Evolutionary conservation across 1,140 invertebrate genomes (phyloP), one percentile per base, ranked within the genome.

Genomic region (Aphaenogaster rudis): DNA sequence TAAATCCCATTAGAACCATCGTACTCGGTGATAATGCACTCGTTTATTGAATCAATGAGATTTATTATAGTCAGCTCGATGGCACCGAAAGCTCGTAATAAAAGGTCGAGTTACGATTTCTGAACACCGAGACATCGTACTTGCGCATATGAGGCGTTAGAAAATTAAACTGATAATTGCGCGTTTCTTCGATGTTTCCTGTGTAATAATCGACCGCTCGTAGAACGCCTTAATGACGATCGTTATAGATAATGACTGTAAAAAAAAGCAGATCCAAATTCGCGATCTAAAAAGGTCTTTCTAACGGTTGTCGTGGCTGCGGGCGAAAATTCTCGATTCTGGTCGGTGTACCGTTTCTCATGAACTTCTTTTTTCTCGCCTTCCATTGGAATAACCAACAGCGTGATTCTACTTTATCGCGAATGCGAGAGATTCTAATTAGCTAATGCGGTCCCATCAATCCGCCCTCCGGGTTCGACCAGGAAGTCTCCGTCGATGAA

Each of bases 281-380:
- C 54, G 84, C 87, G 66, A 86, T 86, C 66, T 72, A 50, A 79
- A 86, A 86, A 48, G n/a, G 11, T 21, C 9, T 17, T 71, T 86
- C 88, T 90, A 89, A 90, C 89, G 88, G 87, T 90, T 36, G 17
- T 15, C 11, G 52, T 87, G 28, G 84, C 89, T 89, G 66, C 74
- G 67, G 85, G 89, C 89, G 15, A 63, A 39, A 87, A 86, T 85
- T n/a, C 69, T 61, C 57, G 64, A 72, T 74, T 33, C 52, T 48
- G 48, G 3, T 59, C 45, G 66, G 4, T 21, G 17, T 76, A 63
- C 80, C 81, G 52, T 85, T 79, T 39, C 59, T 78, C 42, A 54
- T 5, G 39, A 21, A 15, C n/a, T 9, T 66, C 33, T 84, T 63
- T 76, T 76, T 39, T 28, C 50, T 59, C 33, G 13, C 4, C 54